Evolutionary conservation across 2,888 invertebrate species (phyloP), one percentile per base, ranked within the genome.

Genomic region (Biston stratarius): DNA sequence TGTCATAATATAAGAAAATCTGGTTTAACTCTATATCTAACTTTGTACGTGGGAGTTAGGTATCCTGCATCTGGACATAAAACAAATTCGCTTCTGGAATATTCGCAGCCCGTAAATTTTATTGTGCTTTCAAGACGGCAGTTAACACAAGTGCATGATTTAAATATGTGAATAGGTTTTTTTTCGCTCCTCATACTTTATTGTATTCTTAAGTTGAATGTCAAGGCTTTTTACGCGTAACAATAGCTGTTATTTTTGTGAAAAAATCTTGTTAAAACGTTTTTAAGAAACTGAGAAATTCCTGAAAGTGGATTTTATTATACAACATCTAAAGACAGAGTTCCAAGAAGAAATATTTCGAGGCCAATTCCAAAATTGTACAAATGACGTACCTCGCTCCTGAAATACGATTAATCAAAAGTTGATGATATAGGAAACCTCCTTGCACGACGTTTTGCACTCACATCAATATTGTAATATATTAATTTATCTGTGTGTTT

Each of bases 101-200:
- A 75, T 75, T 76, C 75, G 72, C 72, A 71, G 74, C 60, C 77
- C 83, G 74, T 82, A 83, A 79, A 80, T 70, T 83, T 81, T 82
- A 81, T 74, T 69, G 73, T 74, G 73, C 74, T 77, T 73, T 79
- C 70, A 73, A 77, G 74, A 53, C 66, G 72, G 76, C 71, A 74
- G 77, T 78, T 76, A 78, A 77, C 74, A 71, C 68, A 72, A 76
- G 66, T 69, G 73, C 57, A 65, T 69, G 71, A 72, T 81, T 78
- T 74, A 69, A 78, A 70, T 73, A 67, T 60, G 61, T 60, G 67
- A 76, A 72, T 67, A 61, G 52, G 61, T 69, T 71, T 70, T 71
- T 70, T 64, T 14, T 51, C 60, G 53, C 44, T 24, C 53, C 58
- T 69, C 70, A 60, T 55, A 59, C 64, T 52, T 56, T 64, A 55